phyloP scores from a whole-genome alignment of 92 coral and sea anemone species.

The Parazoanthus atlanticus region DNA sequence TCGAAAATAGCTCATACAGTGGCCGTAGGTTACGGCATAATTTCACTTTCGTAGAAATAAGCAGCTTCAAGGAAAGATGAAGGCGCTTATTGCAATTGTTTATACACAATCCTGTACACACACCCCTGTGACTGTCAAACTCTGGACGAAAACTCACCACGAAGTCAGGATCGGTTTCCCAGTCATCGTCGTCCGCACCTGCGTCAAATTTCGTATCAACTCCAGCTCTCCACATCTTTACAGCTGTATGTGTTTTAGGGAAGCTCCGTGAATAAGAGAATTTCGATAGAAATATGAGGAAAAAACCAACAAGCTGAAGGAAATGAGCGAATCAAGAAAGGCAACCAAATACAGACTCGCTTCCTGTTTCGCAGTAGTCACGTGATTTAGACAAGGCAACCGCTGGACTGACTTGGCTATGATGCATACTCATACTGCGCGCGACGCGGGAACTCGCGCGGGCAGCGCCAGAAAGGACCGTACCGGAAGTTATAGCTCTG shows the following conservation, averaged over 20 bases:
- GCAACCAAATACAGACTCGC: conserved; percentile 37
- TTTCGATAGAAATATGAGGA: background rate
- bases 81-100: background rate
- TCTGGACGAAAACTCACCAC: conserved; percentile 67
- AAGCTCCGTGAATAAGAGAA: conserved; percentile 7
- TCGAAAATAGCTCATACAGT: background rate
- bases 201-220: conserved; percentile 48
- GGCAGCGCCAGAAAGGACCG: no score
- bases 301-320: conserved; percentile 24
- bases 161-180: conserved; percentile 99
- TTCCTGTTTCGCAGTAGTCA: conserved; percentile 42
- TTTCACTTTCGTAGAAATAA: background rate
- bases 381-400: conserved; percentile 17
- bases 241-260: background rate
- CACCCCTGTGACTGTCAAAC: conserved; percentile 18
- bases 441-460: no score
- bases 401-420: background rate
- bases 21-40: background rate
- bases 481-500: no score
- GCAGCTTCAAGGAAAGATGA: background rate
- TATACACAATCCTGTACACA: background rate
- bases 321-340: conserved; percentile 5
- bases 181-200: conserved; percentile 87
- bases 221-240: conserved; percentile 79
- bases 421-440: no score